Percentiles rank a stretch among this genome's conserved stretches.
Evolutionary conservation across 2,888 invertebrate species (phyloP).

Genomic region (Clanis bilineata): DNA sequence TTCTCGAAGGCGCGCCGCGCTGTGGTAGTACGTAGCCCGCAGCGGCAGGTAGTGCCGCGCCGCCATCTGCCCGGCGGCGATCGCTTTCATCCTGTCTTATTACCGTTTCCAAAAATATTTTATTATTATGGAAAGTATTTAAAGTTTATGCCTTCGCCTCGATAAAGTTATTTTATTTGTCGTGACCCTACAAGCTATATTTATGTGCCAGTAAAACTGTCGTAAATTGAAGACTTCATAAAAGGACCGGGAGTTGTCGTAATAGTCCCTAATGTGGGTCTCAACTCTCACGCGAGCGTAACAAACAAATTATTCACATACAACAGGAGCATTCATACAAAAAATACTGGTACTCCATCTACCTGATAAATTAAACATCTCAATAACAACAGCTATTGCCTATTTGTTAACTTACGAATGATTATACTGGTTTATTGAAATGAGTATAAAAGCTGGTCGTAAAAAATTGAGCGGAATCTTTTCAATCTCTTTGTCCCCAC

Average conservation of each 20-base stretch:
- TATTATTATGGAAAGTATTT: conserved; percentile 75
- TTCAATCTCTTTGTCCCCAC: too few relatives aligned
- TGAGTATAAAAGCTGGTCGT: too few relatives aligned
- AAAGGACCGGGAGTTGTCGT: conserved; percentile 61
- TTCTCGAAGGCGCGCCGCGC: conserved; percentile 48
- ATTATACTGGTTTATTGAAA: not conserved
- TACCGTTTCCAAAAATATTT: conserved; percentile 77
- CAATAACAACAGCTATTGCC: not conserved
- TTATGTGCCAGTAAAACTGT: conserved; percentile 75
- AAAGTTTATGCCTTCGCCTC: conserved; percentile 65
- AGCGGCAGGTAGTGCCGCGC: conserved; percentile 65
- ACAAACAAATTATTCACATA: conserved; percentile 50
- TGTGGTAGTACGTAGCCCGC: conserved; percentile 32
- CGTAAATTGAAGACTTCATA: conserved; percentile 75
- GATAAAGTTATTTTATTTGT: conserved; percentile 75
- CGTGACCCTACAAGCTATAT: conserved; percentile 65
- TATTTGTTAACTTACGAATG: not conserved
- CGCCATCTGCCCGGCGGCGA: conserved; percentile 73
- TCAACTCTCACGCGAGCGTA: conserved; percentile 58
- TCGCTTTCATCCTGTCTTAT: conserved; percentile 76
- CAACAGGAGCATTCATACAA: conserved; percentile 28
- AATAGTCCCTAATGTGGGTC: conserved; percentile 62
- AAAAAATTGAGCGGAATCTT: too few relatives aligned
- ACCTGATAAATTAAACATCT: conserved; percentile 7
- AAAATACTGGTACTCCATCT: conserved; percentile 16